These are phyloP conservation scores for Molanna angustata DNA, from an alignment of 2,888 invertebrate species.

Conservation along the genomic window DNA sequence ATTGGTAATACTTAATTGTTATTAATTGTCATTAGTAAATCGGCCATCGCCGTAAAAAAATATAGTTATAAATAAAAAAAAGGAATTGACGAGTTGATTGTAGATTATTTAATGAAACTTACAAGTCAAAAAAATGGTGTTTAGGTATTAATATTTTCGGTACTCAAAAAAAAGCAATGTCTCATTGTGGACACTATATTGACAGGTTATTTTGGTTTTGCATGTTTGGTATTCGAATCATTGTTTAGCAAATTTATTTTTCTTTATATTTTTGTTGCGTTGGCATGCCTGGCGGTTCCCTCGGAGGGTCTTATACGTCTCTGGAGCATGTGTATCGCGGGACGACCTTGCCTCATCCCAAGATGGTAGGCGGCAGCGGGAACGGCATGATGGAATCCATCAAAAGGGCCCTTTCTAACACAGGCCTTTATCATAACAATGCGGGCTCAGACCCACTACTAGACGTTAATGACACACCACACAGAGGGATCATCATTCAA, in stretches of 20 bases:
- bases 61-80: too few relatives aligned
- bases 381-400: slow-evolving; percentile 56
- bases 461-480: slow-evolving; percentile 41
- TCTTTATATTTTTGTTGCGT: slow-evolving; percentile 42
- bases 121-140: too few relatives aligned
- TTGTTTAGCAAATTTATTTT: slow-evolving; percentile 6
- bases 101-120: too few relatives aligned
- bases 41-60: too few relatives aligned
- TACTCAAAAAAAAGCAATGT: too few relatives aligned
- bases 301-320: slow-evolving; percentile 63
- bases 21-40: too few relatives aligned
- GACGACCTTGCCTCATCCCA: slow-evolving; percentile 57
- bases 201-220: too few relatives aligned
- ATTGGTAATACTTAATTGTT: too few relatives aligned
- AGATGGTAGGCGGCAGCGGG: slow-evolving; percentile 49
- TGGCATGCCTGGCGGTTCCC: slow-evolving; percentile 61
- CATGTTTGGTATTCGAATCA: too few relatives aligned
- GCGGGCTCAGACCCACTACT: slow-evolving; percentile 40
- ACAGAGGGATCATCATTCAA: slow-evolving; percentile 43
- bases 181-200: too few relatives aligned
- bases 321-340: slow-evolving; percentile 63
- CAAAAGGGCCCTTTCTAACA: slow-evolving; percentile 59
- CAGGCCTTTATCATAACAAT: slow-evolving; percentile 39
- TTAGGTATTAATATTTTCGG: too few relatives aligned
- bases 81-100: too few relatives aligned